Conservation (phyloP, 2,797 vertebrate genomes). For the Picus viridis region DNA sequence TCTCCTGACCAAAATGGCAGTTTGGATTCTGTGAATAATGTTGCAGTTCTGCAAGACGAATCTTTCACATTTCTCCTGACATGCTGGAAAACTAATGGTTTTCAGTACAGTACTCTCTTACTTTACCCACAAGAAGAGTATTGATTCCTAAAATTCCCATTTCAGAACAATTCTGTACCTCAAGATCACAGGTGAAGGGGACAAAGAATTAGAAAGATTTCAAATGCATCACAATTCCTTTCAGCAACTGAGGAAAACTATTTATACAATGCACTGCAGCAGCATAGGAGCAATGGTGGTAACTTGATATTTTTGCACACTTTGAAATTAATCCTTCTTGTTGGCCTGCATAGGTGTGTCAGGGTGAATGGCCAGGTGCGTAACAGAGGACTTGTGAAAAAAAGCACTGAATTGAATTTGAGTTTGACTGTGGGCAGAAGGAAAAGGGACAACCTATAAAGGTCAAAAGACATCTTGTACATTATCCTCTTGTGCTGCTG, state of each 20-base stretch:
- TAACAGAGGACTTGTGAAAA: neutral
- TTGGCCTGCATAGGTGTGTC: neutral
- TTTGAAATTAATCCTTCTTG: neutral
- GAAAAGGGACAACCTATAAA: neutral
- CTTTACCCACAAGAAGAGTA: neutral
- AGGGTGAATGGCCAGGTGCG: neutral
- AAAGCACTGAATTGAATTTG: neutral
- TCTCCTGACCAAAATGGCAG: neutral
- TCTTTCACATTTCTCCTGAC: neutral
- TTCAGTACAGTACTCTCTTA: neutral
- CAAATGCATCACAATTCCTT: neutral
- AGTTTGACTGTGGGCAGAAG: neutral
- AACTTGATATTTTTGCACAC: neutral
- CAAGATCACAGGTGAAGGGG: neutral
- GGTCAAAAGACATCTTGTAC: neutral
- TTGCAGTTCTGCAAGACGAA: neutral
- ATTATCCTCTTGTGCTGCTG: neutral
- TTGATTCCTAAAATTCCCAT: neutral
- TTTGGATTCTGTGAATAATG: neutral
- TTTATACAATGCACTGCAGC: neutral
- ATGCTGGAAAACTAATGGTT: neutral
- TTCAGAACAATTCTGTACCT: neutral
- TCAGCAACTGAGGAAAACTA: neutral
- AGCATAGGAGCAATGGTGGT: neutral
- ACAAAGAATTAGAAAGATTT: neutral